Evolutionary conservation across 2,888 invertebrate genomes (phyloP), one percentile per base, ranked within the genome.

Genomic region (Pachymerium ferrugineum): DNA sequence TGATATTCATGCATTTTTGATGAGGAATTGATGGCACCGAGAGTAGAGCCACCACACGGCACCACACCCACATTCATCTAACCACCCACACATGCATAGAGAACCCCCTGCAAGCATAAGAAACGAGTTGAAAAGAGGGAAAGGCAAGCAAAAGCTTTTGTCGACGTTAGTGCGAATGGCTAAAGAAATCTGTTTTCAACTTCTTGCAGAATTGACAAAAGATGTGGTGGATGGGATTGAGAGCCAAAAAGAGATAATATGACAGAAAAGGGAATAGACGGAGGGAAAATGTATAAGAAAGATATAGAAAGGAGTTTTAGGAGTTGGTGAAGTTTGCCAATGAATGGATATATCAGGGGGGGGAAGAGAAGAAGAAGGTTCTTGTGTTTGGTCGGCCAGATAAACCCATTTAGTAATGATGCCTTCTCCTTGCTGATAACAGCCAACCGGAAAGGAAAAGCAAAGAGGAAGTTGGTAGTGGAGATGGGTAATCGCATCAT

Each of bases 11-110:
- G 62, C 62, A 62, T 25, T 62, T 28, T 28, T 28, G 62, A 62
- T 28, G 62, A 62, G 62, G 62, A 62, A 62, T 62, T 62, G 62
- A 62, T 62, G 62, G 62, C 62, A 38, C 38, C 14, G n/a, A n/a
- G n/a, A 38, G 38, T n/a, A n/a, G 38, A 38, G 38, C 14, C 38
- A 38, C 38, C 38, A n/a, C n/a, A 38, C 38, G 38, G 38, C 38
- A 38, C 38, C 38, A 38, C 38, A 38, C 38, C 38, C 38, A 38
- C 38, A 38, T 38, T 38, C 38, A 38, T 38, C 38, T 38, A 38
- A 38, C 38, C 38, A 38, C 38, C 38, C 38, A 12, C n/a, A n/a
- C n/a, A n/a, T n/a, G 38, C 38, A 8, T n/a, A 38, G n/a, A n/a
- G n/a, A 38, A 38, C 38, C n/a, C 38, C 38, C 38, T 38, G 38